Evolutionary conservation across 2,113 vertebrate species (phyloP).

Genomic region (Nyctibius bracteatus): DNA sequence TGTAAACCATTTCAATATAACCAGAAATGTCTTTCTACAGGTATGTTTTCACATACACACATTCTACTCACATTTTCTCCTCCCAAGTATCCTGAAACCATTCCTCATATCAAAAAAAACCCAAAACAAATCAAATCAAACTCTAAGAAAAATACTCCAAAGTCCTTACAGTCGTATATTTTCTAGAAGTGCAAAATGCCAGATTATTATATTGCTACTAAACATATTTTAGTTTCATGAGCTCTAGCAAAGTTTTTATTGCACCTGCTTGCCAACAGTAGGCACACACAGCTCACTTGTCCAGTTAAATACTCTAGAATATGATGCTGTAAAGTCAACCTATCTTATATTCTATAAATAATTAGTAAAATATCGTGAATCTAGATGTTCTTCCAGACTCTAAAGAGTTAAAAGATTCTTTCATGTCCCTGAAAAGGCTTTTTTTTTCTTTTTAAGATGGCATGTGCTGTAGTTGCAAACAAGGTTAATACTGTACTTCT

Average conservation of each 20-base stretch:
- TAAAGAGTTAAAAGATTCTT: background rate
- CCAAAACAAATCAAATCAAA: background rate
- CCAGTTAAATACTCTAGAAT: background rate
- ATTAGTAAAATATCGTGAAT: background rate
- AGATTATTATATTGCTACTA: background rate
- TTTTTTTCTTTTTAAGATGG: background rate
- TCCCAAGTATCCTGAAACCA: background rate
- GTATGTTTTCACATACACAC: background rate
- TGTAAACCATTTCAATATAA: constrained; percentile 32
- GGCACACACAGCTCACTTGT: background rate
- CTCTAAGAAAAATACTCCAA: background rate
- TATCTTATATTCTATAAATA: background rate
- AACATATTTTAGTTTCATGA: constrained; percentile 4
- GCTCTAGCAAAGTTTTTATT: background rate
- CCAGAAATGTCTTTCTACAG: background rate
- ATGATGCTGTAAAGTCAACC: background rate
- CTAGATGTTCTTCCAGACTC: background rate
- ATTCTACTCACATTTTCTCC: background rate
- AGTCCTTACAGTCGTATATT: background rate
- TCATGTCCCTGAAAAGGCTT: background rate
- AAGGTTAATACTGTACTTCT: background rate
- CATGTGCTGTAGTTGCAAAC: background rate
- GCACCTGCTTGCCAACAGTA: background rate
- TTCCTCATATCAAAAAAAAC: background rate
- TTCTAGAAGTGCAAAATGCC: background rate